phyloP scores from a whole-genome alignment of 2,113 vertebrate genomes.

The Gallinago jamesoni region DNA sequence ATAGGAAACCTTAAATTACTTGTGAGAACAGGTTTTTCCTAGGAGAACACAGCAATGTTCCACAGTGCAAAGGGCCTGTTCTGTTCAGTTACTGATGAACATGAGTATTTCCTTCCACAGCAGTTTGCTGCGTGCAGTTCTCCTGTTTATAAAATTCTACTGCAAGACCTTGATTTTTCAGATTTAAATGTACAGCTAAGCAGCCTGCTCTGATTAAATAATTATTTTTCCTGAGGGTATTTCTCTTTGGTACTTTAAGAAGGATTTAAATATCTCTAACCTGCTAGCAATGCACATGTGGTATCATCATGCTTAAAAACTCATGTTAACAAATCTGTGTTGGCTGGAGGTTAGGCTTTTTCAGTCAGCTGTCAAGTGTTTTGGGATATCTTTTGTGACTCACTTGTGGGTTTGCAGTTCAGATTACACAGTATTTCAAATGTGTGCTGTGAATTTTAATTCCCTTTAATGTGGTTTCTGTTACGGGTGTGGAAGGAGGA shows the following conservation, averaged over 20 bases:
- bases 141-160: neutral
- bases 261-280: constrained; percentile 14
- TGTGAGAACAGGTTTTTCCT: neutral
- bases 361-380: neutral
- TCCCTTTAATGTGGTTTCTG: neutral
- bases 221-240: constrained; percentile 17
- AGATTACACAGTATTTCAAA: neutral
- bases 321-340: neutral
- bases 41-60: neutral
- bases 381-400: neutral
- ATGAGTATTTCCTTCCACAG: neutral
- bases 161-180: neutral
- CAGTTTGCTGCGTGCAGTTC: neutral
- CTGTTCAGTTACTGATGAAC: neutral
- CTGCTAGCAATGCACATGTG: neutral
- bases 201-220: neutral
- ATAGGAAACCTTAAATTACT: neutral
- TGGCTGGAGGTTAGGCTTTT: constrained; percentile 3
- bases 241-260: constrained; percentile 17
- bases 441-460: constrained; percentile 8
- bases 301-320: neutral
- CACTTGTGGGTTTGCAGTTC: neutral
- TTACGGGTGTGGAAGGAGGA: neutral
- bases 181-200: neutral
- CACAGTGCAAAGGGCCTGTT: neutral